Evolutionary conservation across 2,888 invertebrate genomes (phyloP).

Genomic region (Adelognathus sp.): DNA sequence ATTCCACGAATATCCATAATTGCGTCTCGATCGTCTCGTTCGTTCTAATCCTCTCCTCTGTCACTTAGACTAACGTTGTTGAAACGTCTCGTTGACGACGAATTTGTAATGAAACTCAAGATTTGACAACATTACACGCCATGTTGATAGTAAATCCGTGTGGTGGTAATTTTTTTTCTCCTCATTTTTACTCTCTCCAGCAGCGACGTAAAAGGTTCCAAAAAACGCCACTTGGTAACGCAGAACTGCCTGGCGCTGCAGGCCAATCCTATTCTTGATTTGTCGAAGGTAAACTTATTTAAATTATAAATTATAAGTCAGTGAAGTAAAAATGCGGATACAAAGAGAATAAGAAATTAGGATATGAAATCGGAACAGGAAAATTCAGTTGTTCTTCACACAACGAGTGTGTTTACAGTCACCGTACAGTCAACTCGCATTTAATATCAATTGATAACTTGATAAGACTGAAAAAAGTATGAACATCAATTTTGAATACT

Average conservation of each 20-base stretch:
- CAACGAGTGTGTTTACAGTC: too few species aligned
- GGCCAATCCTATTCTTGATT: background rate
- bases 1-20: slow-evolving; percentile 90
- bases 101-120: slow-evolving; percentile 29
- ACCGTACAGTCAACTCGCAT: too few species aligned
- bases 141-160: too few species aligned
- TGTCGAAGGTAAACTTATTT: background rate
- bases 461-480: too few species aligned
- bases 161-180: too few species aligned
- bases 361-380: too few species aligned
- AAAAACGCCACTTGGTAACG: background rate
- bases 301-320: background rate
- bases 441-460: too few species aligned
- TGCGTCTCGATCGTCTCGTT: background rate
- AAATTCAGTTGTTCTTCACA: too few species aligned
- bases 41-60: background rate
- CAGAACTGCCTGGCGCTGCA: background rate
- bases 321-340: background rate
- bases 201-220: background rate
- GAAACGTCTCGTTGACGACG: background rate
- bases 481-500: too few species aligned
- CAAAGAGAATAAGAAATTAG: too few species aligned
- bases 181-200: too few species aligned
- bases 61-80: background rate
- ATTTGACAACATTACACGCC: slow-evolving; percentile 69